phyloP scores from a whole-genome alignment of 1,140 invertebrate species.

The Hyles vespertilio region DNA sequence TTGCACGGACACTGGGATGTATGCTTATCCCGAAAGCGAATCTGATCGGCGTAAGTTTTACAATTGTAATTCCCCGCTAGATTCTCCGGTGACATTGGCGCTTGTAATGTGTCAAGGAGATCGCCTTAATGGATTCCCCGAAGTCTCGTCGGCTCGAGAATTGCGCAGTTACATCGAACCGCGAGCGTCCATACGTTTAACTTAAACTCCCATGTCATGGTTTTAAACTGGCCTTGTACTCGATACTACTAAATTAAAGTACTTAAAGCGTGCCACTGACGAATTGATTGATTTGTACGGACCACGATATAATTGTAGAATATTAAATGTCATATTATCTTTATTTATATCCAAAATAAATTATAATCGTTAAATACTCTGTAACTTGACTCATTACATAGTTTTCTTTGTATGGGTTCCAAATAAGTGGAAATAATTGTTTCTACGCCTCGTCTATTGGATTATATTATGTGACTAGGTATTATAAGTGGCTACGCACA shows the following conservation, averaged over 20 bases:
- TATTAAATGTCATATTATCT: too few relatives aligned
- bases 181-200: constrained; percentile 34
- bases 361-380: too few relatives aligned
- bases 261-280: constrained; percentile 2
- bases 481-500: too few relatives aligned
- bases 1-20: constrained; percentile 32
- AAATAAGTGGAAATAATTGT: too few relatives aligned
- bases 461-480: too few relatives aligned
- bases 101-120: constrained; percentile 46
- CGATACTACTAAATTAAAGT: constrained; percentile 28
- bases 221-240: constrained; percentile 33
- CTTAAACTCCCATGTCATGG: constrained; percentile 36
- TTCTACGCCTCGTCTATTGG: too few relatives aligned
- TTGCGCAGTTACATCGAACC: constrained; percentile 49
- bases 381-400: too few relatives aligned
- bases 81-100: constrained; percentile 19
- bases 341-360: too few relatives aligned
- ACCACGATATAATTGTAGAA: neutral
- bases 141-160: constrained; percentile 44
- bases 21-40: constrained; percentile 35
- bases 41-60: constrained; percentile 40
- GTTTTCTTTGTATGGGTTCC: too few relatives aligned
- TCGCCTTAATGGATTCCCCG: constrained; percentile 49
- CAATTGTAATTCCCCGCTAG: constrained; percentile 15
- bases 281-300: constrained; percentile 5